Base-by-base conservation (phyloP, 1,140 invertebrate genomes). In the Danaus melanippus region DNA sequence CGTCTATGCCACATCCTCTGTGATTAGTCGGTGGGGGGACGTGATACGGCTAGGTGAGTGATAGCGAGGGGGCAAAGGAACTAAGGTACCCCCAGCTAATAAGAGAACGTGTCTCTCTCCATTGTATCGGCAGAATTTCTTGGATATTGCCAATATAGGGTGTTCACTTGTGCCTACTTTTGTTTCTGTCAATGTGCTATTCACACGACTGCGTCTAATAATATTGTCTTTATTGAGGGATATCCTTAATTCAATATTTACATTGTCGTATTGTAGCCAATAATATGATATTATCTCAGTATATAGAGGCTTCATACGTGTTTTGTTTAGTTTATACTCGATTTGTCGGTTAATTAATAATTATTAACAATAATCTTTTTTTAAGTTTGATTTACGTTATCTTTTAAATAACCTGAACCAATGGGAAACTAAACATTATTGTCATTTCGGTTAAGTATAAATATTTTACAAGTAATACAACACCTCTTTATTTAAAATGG, bases 61-160 rank as follows among this genome's bases (percentile, higher is more conserved):
- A 86, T 84, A 81, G 76, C 73, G 64, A 71, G 77, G 82, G 76
- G 76, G 71, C 62, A 63, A 51, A 66, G 71, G 75, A 74, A 71
- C 70, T 73, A 71, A 76, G 71, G 63, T 74, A 69, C 73, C 68
- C 77, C 74, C 74, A 73, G 80, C 80, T 84, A 86, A 86, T 84
- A 86, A 84, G 66, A 70, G 66, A 65, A 74, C 71, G 76, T 82
- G 79, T 81, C 70, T 79, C 69, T 71, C 68, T 74, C 74, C 63
- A 71, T 77, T 83, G 78, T 79, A 81, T 84, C 69, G 73, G 66
- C 52, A 72, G 76, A 79, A 78, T 82, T 76, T 76, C 83, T 82
- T 83, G 71, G 79, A 84, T 86, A 86, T 86, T 86, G 81, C 71
- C 83, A 84, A 86, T 86, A 85, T 76, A 73, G 72, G 56, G 67